Evolutionary conservation across 2,113 vertebrate species (phyloP).

Genomic region (Numida meleagris): DNA sequence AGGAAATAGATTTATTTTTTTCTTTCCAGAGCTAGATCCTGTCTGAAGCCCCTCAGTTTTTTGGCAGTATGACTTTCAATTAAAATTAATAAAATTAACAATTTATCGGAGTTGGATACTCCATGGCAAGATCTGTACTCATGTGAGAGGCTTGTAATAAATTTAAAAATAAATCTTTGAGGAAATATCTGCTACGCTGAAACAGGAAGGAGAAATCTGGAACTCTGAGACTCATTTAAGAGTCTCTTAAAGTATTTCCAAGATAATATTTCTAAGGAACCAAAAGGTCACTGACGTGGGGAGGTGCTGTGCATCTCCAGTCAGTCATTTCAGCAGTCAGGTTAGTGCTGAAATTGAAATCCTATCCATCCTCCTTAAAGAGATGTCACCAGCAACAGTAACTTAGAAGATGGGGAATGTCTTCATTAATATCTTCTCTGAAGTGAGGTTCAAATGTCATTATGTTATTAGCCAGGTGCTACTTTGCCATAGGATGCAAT

Average conservation of each 20-base stretch:
- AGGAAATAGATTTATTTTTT: not conserved
- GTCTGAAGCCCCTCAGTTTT: not conserved
- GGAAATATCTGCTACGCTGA: not conserved
- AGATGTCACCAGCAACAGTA: slow-evolving; percentile 58
- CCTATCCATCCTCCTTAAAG: slow-evolving; percentile 44
- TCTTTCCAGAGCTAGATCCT: not conserved
- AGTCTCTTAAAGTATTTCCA: not conserved
- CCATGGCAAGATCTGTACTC: not conserved
- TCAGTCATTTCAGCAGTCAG: slow-evolving; percentile 40
- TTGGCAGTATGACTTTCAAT: not conserved
- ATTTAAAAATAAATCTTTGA: not conserved
- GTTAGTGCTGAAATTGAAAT: slow-evolving; percentile 50
- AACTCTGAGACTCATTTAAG: not conserved
- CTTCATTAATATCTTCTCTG: slow-evolving; percentile 55
- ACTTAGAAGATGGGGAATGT: slow-evolving; percentile 22
- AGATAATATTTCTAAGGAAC: slow-evolving; percentile 2
- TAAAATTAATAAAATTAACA: not conserved
- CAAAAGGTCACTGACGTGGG: not conserved
- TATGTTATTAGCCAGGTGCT: slow-evolving; percentile 10
- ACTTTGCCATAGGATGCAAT: not conserved
- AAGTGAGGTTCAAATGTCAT: slow-evolving; percentile 4
- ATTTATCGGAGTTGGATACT: not conserved
- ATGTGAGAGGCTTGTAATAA: not conserved
- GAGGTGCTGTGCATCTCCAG: slow-evolving; percentile 21
- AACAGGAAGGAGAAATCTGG: not conserved